Evolutionary conservation across 2,113 vertebrate genomes (phyloP).

Genomic region (Centrocercus urophasianus): DNA sequence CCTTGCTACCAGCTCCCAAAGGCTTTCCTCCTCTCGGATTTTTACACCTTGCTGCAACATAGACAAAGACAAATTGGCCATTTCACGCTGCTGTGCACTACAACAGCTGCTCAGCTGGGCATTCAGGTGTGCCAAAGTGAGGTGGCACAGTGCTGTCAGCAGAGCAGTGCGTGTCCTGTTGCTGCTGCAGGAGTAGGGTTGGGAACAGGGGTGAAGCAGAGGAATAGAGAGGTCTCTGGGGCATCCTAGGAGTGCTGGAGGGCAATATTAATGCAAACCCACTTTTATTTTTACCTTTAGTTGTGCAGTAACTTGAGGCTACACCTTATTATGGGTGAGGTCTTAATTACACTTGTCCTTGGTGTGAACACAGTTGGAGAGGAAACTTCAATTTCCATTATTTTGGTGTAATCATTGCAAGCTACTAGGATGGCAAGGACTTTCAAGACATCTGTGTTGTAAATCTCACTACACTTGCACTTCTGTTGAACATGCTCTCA

Average conservation of each 20-base stretch:
- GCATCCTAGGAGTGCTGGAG: not conserved
- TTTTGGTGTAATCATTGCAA: not conserved
- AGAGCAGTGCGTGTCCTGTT: accelerated
- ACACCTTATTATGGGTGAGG: not conserved
- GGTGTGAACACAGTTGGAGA: accelerated
- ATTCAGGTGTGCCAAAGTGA: not conserved
- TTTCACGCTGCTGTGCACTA: not conserved
- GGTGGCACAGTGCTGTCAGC: not conserved
- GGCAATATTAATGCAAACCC: not conserved
- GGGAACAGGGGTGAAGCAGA: not conserved
- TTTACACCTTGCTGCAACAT: not conserved
- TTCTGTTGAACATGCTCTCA: not conserved
- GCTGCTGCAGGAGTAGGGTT: not conserved
- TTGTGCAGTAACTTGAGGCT: not conserved
- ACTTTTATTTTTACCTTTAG: not conserved
- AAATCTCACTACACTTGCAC: not conserved
- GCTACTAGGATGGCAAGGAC: not conserved
- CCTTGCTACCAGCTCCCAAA: not conserved
- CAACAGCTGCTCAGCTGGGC: constrained; percentile 2
- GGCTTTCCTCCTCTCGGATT: not conserved
- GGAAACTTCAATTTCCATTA: not conserved
- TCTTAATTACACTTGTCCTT: not conserved
- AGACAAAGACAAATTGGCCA: not conserved
- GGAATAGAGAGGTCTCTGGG: not conserved
- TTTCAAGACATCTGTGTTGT: not conserved